Base-by-base conservation (phyloP, 2,888 invertebrate genomes). In the Conops quadrifasciatus region DNA sequence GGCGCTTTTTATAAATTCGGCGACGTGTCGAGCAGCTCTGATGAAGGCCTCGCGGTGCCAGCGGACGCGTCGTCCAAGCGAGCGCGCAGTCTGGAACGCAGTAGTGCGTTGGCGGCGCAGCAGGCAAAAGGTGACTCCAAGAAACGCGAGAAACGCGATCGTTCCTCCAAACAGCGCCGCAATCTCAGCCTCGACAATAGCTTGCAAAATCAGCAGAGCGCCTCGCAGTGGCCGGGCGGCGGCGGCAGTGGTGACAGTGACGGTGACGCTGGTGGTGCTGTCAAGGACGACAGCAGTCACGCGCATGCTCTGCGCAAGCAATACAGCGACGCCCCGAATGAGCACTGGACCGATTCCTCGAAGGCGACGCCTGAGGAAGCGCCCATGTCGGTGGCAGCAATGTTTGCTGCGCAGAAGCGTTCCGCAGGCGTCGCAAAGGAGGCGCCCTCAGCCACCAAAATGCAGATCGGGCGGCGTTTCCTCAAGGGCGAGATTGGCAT, bases 401-500 rank as follows among this genome's bases (percentile, higher is more conserved):
- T 49, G n/a, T 78, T 77, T 45, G 82, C 82, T 21, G 67, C 78
- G 70, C 79, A 13, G 2, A 4, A 9, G 4, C 9, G 77, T 15
- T 79, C 81, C 36, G 78, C 36, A 9, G 36, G 78, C 5, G 77
- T 74, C 51, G 67, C 70, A 7, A 77, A 77, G 36, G 67, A 73
- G 2, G 76, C 78, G 1, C 78, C 76, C 13, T 77, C 77, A 43
- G 69, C 76, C 0, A 72, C 72, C 0, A 85, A 83, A 75, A 78
- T 86, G 76, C 85, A 85, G 71, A 85, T 86, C 70, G 86, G 86
- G 0, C 80, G 85, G 19, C 82, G 85, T 7, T 83, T 86, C 45
- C 76, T 86, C 1, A 83, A 82, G 47, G 86, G 86, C 0, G 86
- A 86, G 77, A 86, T 86, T 30, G 86, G 86, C 70, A 86, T 86